Evolutionary conservation across 2,888 invertebrate genomes (phyloP).

Genomic region (Diabrotica balteata): DNA sequence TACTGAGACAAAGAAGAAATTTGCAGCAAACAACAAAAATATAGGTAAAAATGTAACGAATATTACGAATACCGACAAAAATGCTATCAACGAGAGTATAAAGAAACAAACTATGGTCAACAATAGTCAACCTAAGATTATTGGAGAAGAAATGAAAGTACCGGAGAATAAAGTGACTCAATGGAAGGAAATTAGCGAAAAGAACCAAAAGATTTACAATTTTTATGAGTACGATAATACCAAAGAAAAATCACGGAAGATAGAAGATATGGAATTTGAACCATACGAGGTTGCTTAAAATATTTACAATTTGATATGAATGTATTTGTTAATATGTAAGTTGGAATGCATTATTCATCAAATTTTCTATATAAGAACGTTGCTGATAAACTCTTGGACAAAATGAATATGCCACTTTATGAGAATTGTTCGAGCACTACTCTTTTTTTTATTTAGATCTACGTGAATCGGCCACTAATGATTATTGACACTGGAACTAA

Average conservation of each 20-base stretch:
- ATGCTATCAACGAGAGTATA: slow-evolving; percentile 52
- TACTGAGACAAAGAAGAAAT: slow-evolving; percentile 67
- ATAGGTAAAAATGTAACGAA: slow-evolving; percentile 31
- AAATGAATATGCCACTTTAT: too few species aligned
- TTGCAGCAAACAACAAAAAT: slow-evolving; percentile 67
- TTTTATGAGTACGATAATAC: slow-evolving; percentile 63
- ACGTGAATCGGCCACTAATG: too few species aligned
- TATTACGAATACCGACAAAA: slow-evolving; percentile 40
- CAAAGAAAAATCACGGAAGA: slow-evolving; percentile 67
- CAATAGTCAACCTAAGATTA: slow-evolving; percentile 60
- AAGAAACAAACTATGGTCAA: slow-evolving; percentile 28
- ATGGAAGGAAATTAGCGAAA: slow-evolving; percentile 49
- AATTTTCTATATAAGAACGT: too few species aligned
- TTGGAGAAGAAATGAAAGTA: slow-evolving; percentile 61
- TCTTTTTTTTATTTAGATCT: too few species aligned
- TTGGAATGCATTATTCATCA: too few species aligned
- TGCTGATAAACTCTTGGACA: too few species aligned
- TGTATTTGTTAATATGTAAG: too few species aligned
- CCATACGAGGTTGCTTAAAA: slow-evolving; percentile 57
- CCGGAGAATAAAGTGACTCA: slow-evolving; percentile 51
- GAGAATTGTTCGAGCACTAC: too few species aligned
- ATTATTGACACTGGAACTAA: too few species aligned
- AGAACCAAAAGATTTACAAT: slow-evolving; percentile 47
- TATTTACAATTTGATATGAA: too few species aligned
- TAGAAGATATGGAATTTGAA: slow-evolving; percentile 87